A percentile compares a stretch with the other conserved stretches of the same genome.
Conservation (phyloP, 2,797 vertebrate genomes). For the Arctocebus calabarensis region DNA sequence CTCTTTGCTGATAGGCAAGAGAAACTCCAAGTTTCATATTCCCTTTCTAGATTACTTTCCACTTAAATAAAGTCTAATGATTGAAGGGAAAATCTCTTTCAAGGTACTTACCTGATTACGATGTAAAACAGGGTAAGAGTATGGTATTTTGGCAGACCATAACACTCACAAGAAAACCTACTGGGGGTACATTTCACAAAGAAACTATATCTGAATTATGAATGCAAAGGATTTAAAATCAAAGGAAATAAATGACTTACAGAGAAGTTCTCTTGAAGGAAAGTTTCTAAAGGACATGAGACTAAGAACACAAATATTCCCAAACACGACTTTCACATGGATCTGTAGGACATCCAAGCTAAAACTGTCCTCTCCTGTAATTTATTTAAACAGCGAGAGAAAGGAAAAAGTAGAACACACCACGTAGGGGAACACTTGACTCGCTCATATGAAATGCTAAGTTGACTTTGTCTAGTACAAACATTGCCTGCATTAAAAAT, state of each 20-base stretch:
- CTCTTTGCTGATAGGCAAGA: background rate
- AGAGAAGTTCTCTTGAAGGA: conserved; percentile 59
- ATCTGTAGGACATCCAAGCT: conserved; percentile 65
- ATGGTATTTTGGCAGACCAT: background rate
- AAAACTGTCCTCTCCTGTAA: conserved; percentile 56
- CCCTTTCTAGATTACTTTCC: conserved; percentile 1
- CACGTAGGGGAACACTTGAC: background rate
- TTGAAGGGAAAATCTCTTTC: conserved; percentile 19
- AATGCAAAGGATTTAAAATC: conserved; percentile 60
- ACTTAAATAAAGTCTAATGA: background rate
- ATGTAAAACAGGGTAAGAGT: conserved; percentile 33
- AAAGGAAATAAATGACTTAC: conserved; percentile 26
- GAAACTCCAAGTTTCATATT: background rate
- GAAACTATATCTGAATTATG: conserved; percentile 7
- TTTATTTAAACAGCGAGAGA: conserved; percentile 43
- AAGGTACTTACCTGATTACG: conserved; percentile 40
- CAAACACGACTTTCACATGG: conserved; percentile 45
- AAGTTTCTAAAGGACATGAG: conserved; percentile 72
- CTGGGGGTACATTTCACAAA: conserved; percentile 56
- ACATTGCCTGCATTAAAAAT: conserved; percentile 68
- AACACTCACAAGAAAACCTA: background rate
- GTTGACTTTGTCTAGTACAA: conserved; percentile 80
- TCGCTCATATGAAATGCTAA: conserved; percentile 49
- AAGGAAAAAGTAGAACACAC: background rate
- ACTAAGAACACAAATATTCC: conserved; percentile 63